Conservation (phyloP, 2,888 invertebrate genomes). For the Drosophila mimica region DNA sequence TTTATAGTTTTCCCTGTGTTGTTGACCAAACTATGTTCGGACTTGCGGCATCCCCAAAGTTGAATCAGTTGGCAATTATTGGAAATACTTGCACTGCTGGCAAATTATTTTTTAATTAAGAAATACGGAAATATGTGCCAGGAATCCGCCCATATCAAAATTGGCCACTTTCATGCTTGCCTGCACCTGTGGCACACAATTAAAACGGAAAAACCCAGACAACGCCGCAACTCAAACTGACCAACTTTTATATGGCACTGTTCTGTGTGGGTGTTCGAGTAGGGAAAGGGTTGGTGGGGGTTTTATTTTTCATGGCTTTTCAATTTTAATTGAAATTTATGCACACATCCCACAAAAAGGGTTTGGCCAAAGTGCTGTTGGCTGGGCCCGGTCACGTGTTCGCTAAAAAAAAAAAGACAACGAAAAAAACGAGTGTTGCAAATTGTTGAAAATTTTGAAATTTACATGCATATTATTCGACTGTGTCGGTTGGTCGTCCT, state of each 20-base stretch:
- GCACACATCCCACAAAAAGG: constrained; percentile 60
- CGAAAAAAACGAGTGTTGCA: constrained; percentile 47
- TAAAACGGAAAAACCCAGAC: constrained; percentile 52
- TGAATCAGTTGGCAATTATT: constrained; percentile 61
- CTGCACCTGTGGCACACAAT: constrained; percentile 72
- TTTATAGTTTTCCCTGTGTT: background rate
- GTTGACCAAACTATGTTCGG: background rate
- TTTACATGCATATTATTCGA: constrained; percentile 55
- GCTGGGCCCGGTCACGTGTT: constrained; percentile 62
- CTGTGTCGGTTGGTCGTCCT: constrained; percentile 17
- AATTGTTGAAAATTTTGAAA: constrained; percentile 62
- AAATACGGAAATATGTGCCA: constrained; percentile 52
- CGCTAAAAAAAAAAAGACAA: constrained; percentile 60
- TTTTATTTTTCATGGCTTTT: constrained; percentile 77
- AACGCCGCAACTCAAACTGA: constrained; percentile 31
- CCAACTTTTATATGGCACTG: constrained; percentile 56
- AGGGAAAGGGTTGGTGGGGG: background rate
- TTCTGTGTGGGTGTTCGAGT: constrained; percentile 10
- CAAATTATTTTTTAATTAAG: constrained; percentile 72
- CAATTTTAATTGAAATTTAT: constrained; percentile 81
- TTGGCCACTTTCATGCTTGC: constrained; percentile 73
- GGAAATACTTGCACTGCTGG: constrained; percentile 41
- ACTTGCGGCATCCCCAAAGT: constrained; percentile 18
- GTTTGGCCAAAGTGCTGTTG: constrained; percentile 31
- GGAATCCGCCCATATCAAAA: constrained; percentile 2